phyloP scores from a whole-genome alignment of 2,113 vertebrate species.

The Thamnophis sirtalis region DNA sequence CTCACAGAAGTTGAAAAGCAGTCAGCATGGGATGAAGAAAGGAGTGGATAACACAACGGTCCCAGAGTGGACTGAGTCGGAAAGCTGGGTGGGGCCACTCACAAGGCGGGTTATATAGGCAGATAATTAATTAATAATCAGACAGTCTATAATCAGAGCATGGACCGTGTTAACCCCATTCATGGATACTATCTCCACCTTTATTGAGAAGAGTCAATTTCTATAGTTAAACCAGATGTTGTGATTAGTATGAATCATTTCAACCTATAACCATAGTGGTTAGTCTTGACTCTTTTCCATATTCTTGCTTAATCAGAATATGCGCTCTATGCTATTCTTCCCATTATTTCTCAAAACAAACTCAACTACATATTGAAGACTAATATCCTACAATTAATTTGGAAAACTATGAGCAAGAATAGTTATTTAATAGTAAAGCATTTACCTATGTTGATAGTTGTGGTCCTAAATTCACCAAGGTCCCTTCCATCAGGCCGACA shows the following conservation, averaged over 20 bases:
- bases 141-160: too few species aligned
- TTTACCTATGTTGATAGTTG: slow-evolving; percentile 94
- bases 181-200: too few species aligned
- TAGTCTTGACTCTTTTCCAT: neutral
- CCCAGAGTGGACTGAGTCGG: too few species aligned
- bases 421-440: slow-evolving; percentile 20
- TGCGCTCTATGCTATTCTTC: neutral
- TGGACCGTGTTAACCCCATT: too few species aligned
- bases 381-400: neutral
- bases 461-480: slow-evolving; percentile 89
- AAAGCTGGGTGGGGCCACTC: too few species aligned
- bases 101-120: too few species aligned
- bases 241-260: neutral
- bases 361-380: neutral
- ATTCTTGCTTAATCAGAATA: neutral
- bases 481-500: slow-evolving; percentile 93
- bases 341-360: neutral
- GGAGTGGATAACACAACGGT: too few species aligned
- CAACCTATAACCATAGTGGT: neutral
- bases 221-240: neutral
- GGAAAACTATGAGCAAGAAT: neutral
- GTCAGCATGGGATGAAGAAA: too few species aligned
- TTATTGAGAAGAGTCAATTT: neutral
- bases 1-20: too few species aligned
- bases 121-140: too few species aligned